phyloP scores from a whole-genome alignment of 2,797 vertebrate genomes.

The Poeciliopsis gracilis region DNA sequence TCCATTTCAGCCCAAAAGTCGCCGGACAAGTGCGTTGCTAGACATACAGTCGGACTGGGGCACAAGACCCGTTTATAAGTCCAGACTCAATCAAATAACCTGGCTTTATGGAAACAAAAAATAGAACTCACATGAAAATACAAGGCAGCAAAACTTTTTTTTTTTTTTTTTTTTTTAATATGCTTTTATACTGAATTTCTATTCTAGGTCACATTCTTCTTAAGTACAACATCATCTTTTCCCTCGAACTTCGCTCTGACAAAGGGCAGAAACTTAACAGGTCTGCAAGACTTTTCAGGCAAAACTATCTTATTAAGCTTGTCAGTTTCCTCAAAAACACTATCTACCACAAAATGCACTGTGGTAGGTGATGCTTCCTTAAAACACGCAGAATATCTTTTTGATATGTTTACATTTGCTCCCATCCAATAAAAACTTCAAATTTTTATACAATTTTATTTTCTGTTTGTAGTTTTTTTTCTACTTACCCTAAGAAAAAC shows the following conservation, averaged over 20 bases:
- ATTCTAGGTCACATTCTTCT: neutral
- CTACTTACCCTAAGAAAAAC: neutral
- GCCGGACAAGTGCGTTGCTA: slow-evolving; percentile 25
- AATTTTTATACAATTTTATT: neutral
- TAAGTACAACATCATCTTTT: neutral
- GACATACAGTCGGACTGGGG: neutral
- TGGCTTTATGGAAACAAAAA: neutral
- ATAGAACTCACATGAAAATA: neutral
- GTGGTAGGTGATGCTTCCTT: neutral
- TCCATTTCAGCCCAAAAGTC: slow-evolving; percentile 33
- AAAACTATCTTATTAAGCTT: neutral
- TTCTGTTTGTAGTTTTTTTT: too few species aligned
- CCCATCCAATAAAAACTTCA: neutral
- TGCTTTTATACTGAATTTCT: neutral
- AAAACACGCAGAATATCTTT: neutral
- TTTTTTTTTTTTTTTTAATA: neutral
- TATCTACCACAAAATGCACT: neutral
- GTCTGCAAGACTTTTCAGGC: neutral
- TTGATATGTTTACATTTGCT: neutral
- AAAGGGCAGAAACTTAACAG: neutral
- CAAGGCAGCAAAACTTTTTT: neutral
- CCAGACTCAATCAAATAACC: neutral
- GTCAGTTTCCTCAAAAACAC: neutral
- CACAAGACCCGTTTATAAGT: neutral
- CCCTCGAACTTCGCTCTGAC: neutral